Evolutionary conservation across 2,888 invertebrate genomes (phyloP), one percentile per base, ranked within the genome.

Genomic region (Agrilus cyanescens): DNA sequence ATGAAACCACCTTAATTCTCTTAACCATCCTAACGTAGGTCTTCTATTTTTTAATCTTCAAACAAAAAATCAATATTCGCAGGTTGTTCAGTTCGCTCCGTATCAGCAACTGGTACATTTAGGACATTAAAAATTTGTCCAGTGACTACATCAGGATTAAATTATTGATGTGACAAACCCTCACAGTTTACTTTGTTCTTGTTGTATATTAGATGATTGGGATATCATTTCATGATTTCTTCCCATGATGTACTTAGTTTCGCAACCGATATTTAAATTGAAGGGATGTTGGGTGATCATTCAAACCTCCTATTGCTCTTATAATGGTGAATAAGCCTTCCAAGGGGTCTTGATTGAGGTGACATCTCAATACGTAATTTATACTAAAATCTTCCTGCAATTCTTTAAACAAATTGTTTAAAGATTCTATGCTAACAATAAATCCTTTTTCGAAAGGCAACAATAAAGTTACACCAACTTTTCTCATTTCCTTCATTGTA

Each of bases 1-100:
- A 53, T 51, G 41, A 47, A 56, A 4, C 51, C 53, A 12, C 49
- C 46, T 36, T 52, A 42, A 46, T 52, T 52, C 46, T 54, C 50
- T 33, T 53, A 43, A 32, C 48, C 53, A 45, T 52, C 53, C 46
- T 44, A 51, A 18, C 5, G 18, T 18, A 18, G 18, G 3, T 18
- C 18, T 18, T 18, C 18, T 18, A 5, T 18, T 18, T 18, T 4
- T 18, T 5, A 18, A n/a, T n/a, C 18, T 18, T 18, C 18, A n/a
- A n/a, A n/a, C n/a, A n/a, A n/a, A n/a, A n/a, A n/a, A n/a, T n/a
- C n/a, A n/a, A n/a, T n/a, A n/a, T 18, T 18, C 18, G 18, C 18
- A 3, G 18, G n/a, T n/a, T 5, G 5, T 18, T 4, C 18, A 4
- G 5, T 18, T 18, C 5, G 3, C 18, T 18, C 18, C 4, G 3